phyloP scores from a whole-genome alignment of 1,140 invertebrate species.

The Drosophila asahinai region DNA sequence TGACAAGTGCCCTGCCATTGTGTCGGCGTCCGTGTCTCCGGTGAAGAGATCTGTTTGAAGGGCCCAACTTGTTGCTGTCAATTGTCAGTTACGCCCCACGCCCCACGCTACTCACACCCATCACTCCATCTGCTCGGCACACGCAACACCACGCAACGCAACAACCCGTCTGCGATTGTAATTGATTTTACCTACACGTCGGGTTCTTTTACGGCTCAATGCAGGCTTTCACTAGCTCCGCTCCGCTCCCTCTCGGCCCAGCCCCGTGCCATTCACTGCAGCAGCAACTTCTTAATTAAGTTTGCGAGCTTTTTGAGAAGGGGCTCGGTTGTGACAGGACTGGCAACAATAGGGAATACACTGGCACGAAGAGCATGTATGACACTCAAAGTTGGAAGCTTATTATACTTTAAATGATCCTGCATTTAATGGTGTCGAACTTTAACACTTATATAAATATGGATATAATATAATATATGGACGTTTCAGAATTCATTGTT shows the following conservation, averaged over 20 bases:
- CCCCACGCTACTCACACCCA: slow-evolving; percentile 13
- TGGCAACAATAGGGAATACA: slow-evolving; percentile 24
- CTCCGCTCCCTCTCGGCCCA: slow-evolving; percentile 3
- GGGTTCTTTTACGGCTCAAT: slow-evolving; percentile 48
- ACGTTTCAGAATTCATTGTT: background rate
- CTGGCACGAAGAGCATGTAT: background rate
- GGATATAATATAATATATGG: no score
- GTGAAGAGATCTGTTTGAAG: slow-evolving; percentile 33
- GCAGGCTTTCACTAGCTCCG: slow-evolving; percentile 36
- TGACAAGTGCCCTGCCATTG: slow-evolving; percentile 57
- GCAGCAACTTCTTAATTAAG: slow-evolving; percentile 78
- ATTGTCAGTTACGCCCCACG: slow-evolving; percentile 57
- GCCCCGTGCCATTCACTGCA: slow-evolving; percentile 33
- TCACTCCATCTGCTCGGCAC: background rate
- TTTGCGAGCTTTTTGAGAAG: slow-evolving; percentile 59
- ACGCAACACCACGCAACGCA: slow-evolving; percentile 14
- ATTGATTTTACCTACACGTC: slow-evolving; percentile 78
- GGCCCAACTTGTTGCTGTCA: slow-evolving; percentile 75
- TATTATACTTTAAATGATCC: no score
- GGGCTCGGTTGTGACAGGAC: background rate
- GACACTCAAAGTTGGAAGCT: background rate
- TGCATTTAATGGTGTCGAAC: no score
- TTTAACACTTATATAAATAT: background rate
- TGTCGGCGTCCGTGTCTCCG: slow-evolving; percentile 24
- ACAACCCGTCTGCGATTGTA: slow-evolving; percentile 56